Evolutionary conservation across 2,888 invertebrate genomes (phyloP).

Genomic region (Hedychridium roseum): DNA sequence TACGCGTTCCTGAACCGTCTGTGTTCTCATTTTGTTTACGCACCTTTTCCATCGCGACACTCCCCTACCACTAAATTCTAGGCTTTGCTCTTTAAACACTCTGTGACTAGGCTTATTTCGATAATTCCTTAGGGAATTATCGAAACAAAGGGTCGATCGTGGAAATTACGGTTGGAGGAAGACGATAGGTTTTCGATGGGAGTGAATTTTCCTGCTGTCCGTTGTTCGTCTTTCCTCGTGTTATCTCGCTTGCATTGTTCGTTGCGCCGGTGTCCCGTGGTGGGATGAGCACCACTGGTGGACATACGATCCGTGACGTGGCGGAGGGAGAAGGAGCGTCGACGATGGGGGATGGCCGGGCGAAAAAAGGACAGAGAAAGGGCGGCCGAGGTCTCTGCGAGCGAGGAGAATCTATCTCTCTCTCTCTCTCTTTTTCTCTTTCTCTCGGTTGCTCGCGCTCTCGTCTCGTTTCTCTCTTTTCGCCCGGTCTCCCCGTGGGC

Average conservation of each 20-base stretch:
- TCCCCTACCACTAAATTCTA: no score
- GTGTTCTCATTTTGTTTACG: constrained; percentile 46
- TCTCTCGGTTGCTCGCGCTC: not conserved
- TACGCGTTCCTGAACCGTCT: constrained; percentile 10
- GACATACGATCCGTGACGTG: constrained; percentile 35
- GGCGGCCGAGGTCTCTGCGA: no score
- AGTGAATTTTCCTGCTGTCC: no score
- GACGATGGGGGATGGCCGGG: constrained; percentile 13
- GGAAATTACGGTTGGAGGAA: no score
- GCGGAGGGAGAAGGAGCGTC: constrained; percentile 2
- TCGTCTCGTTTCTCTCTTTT: constrained; percentile 6
- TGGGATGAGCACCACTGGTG: constrained; percentile 39
- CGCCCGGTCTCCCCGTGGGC: constrained; percentile 26
- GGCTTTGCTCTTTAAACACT: no score
- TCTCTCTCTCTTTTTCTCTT: constrained; percentile 7
- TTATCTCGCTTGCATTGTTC: constrained; percentile 2
- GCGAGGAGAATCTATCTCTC: no score
- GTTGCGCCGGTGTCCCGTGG: not conserved
- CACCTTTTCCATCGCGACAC: constrained; percentile 13
- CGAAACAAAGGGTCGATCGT: no score
- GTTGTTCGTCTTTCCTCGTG: no score
- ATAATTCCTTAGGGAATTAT: no score
- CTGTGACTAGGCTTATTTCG: no score
- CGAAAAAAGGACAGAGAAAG: constrained; percentile 10
- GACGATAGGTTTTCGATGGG: no score